Evolutionary conservation across 2,888 invertebrate genomes (phyloP), one percentile per base, ranked within the genome.

Genomic region (Entomobrya proxima): DNA sequence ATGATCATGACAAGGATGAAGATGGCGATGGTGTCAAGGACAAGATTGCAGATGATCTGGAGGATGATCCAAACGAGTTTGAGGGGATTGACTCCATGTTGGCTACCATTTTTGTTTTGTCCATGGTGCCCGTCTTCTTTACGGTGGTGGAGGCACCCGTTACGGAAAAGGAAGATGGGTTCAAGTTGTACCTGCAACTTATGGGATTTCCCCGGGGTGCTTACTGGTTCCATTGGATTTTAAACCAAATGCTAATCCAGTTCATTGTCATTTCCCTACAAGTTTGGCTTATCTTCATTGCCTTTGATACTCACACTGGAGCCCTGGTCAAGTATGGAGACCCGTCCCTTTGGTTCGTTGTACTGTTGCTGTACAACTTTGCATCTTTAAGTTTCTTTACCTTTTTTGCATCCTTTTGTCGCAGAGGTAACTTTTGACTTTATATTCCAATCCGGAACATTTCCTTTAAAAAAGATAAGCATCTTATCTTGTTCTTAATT

Each of bases 171-270:
- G 87, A 87, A 40, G 67, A 52, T 47, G 87, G 87, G 18, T 87
- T 87, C 40, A 87, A 87, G 81, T 21, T 87, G 2, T 84, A 80
- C n/a, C 27, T 82, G 6, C 40, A 69, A 13, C 13, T 87, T 7
- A 87, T 82, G 81, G 87, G 87, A 2, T 50, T 69, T 24, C 85
- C 87, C 0, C 67, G 82, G 6, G 81, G 69, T 32, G 81, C 82
- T 0, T 87, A 84, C 21, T 87, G 87, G 87, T 81, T 81, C 27
- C 47, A 76, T 21, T 87, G 87, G 87, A 85, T 87, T 32, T 64
- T 87, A 15, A 87, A 87, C 21, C 85, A 87, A 52, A 18, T 82
- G 13, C 0, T 82, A 0, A 24, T 87, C 15, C 87, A 87, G 24
- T 3, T 78, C 0, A 13, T 81, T 24, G 77, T 74, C 0, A 40